Evolutionary conservation across 2,113 vertebrate genomes (phyloP).

Genomic region (Amphiprion percula): DNA sequence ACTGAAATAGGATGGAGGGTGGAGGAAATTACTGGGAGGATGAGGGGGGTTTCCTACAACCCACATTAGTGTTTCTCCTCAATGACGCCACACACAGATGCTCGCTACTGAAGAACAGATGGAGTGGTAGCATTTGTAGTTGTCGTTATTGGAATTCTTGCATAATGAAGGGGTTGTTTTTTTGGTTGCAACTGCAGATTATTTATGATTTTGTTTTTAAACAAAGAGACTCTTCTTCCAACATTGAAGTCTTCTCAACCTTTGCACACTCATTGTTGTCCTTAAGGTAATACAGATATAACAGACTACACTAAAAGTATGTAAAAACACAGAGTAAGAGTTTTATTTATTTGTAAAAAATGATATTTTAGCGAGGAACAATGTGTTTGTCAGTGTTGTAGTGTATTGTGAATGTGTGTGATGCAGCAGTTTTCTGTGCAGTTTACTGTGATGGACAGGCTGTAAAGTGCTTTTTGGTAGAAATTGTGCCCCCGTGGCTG

Average conservation of each 20-base stretch:
- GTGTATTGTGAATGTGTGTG: slow-evolving; percentile 38
- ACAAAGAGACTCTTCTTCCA: background rate
- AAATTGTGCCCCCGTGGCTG: slow-evolving; percentile 71
- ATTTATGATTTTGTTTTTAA: background rate
- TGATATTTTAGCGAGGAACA: slow-evolving; percentile 8
- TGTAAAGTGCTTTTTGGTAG: slow-evolving; percentile 62
- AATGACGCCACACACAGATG: slow-evolving; percentile 65
- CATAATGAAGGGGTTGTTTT: background rate
- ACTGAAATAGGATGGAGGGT: slow-evolving; percentile 93
- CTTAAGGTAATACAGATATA: slow-evolving; percentile 19
- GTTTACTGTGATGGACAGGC: slow-evolving; percentile 69
- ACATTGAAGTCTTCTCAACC: background rate
- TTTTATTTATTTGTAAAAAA: background rate
- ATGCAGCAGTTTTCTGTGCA: slow-evolving; percentile 59
- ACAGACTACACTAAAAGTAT: background rate
- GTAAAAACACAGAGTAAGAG: slow-evolving; percentile 10
- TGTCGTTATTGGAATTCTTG: slow-evolving; percentile 20
- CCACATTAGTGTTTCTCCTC: slow-evolving; percentile 83
- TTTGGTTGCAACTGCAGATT: slow-evolving; percentile 6
- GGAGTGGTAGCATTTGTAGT: slow-evolving; percentile 29
- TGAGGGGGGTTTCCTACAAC: slow-evolving; percentile 88
- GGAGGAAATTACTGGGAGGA: slow-evolving; percentile 88
- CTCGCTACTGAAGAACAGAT: slow-evolving; percentile 46
- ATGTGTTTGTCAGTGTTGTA: slow-evolving; percentile 28
- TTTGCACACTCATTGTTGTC: background rate